Base-by-base conservation (phyloP, 2,888 invertebrate species). In the Listrodromus nycthemerus region DNA sequence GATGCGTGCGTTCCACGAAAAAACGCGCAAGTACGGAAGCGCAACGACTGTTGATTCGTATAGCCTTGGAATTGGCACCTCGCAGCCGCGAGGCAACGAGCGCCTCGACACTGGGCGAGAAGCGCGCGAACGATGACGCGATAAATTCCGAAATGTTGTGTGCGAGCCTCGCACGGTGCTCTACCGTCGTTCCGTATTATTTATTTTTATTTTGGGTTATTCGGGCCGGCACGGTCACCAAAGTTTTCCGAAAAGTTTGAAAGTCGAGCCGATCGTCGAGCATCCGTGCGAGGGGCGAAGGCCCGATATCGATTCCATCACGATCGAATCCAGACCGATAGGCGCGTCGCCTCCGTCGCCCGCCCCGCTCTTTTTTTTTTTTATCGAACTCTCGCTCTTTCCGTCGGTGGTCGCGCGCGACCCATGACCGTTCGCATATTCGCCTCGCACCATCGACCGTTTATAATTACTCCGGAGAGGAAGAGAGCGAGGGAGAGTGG, bases 191-290 rank as follows among this genome's bases (percentile, higher is more conserved):
- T 69, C 61, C 33, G 19, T 27, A 33, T 73, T 71, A 41, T 63
- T 50, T 21, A 30, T 24, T 66, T 66, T 45, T 52, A 16, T 52
- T 10, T 41, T 30, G 30, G 63, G 30, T n/a, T n/a, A n/a, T n/a
- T n/a, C n/a, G n/a, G n/a, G n/a, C n/a, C n/a, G n/a, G n/a, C n/a
- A n/a, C n/a, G n/a, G n/a, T n/a, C n/a, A n/a, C n/a, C n/a, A n/a
- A n/a, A n/a, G n/a, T n/a, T n/a, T n/a, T n/a, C n/a, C n/a, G n/a
- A n/a, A n/a, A n/a, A n/a, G n/a, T n/a, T n/a, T n/a, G n/a, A n/a
- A n/a, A n/a, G n/a, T n/a, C 81, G 78, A 84, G 81, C 82, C 84
- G 82, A 84, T 84, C 84, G 84, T 84, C 79, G 75, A 52, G 6
- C 81, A 78, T 61, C 66, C 71, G 50, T 71, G 75, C 79, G 48